Percentiles rank a stretch among this genome's conserved stretches.
Conservation (phyloP, 37 sponge, comb jelly and placozoan genomes). For the Eunapius fragilis region DNA sequence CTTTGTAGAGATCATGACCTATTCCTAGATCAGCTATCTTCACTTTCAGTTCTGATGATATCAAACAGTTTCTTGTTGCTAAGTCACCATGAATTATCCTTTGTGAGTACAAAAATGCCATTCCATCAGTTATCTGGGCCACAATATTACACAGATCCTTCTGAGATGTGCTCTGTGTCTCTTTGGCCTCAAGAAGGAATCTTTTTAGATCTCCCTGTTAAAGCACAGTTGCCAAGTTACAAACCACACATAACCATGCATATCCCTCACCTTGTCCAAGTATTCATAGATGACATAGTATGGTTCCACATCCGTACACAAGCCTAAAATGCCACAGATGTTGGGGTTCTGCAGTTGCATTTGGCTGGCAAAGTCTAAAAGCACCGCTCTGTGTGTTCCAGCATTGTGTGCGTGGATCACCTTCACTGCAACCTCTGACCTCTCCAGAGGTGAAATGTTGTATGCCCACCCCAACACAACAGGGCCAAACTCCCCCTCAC, state of each 20-base stretch:
- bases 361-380: slow-evolving; percentile 75
- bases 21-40: slow-evolving; percentile 90
- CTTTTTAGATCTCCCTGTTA: slow-evolving; percentile 83
- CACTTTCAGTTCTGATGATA: slow-evolving; percentile 67
- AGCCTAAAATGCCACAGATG: slow-evolving; percentile 70
- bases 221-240: neutral
- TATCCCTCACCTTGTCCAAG: slow-evolving; percentile 71
- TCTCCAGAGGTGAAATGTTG: slow-evolving; percentile 8
- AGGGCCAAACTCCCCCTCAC: slow-evolving; percentile 86
- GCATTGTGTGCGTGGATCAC: neutral
- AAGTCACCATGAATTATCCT: slow-evolving; percentile 86
- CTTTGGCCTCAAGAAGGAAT: slow-evolving; percentile 41
- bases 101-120: slow-evolving; percentile 82
- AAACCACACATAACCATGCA: no score
- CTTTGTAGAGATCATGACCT: slow-evolving; percentile 79
- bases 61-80: slow-evolving; percentile 84
- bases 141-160: slow-evolving; percentile 48
- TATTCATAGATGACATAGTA: slow-evolving; percentile 90
- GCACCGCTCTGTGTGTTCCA: slow-evolving; percentile 14
- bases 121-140: slow-evolving; percentile 80
- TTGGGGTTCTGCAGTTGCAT: slow-evolving; percentile 69
- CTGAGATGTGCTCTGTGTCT: slow-evolving; percentile 37
- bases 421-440: slow-evolving; percentile 68
- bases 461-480: slow-evolving; percentile 52
- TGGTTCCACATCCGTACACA: slow-evolving; percentile 80